Evolutionary conservation across 2,888 invertebrate genomes (phyloP).

Genomic region (Cacoxenus indagator): DNA sequence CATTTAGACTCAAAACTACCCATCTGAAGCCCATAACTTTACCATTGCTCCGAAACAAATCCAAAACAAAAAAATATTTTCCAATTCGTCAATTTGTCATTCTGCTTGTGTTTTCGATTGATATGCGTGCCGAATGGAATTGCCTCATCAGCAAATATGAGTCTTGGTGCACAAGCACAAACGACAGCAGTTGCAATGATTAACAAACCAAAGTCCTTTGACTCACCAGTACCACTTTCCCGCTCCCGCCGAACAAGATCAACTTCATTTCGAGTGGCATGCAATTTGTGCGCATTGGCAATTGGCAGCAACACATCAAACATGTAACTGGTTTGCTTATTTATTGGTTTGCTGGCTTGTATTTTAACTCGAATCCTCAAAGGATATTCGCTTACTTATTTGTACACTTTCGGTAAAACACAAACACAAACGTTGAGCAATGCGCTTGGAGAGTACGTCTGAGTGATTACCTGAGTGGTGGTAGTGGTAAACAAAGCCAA

Average conservation of each 20-base stretch:
- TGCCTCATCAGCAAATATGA: neutral
- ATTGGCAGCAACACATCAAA: too few relatives aligned
- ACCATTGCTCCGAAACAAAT: neutral
- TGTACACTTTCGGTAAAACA: neutral
- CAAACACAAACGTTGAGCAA: neutral
- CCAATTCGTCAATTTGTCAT: slow-evolving; percentile 2
- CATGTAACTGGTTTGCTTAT: neutral
- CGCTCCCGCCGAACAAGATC: neutral
- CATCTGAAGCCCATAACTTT: too few relatives aligned
- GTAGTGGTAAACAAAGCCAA: neutral
- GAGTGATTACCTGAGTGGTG: neutral
- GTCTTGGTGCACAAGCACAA: neutral
- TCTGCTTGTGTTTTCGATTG: neutral
- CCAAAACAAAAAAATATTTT: slow-evolving; percentile 1
- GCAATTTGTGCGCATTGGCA: neutral
- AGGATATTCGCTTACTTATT: neutral
- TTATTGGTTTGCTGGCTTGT: neutral
- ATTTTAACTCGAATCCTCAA: neutral
- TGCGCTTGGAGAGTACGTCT: neutral
- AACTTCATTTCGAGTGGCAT: neutral
- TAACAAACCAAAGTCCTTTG: neutral
- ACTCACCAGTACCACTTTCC: too few relatives aligned
- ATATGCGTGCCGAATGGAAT: neutral
- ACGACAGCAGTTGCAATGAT: neutral
- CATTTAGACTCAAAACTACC: too few relatives aligned